Base-by-base conservation (phyloP, 2,888 invertebrate species). In the Scelioninae gen. 1 region DNA sequence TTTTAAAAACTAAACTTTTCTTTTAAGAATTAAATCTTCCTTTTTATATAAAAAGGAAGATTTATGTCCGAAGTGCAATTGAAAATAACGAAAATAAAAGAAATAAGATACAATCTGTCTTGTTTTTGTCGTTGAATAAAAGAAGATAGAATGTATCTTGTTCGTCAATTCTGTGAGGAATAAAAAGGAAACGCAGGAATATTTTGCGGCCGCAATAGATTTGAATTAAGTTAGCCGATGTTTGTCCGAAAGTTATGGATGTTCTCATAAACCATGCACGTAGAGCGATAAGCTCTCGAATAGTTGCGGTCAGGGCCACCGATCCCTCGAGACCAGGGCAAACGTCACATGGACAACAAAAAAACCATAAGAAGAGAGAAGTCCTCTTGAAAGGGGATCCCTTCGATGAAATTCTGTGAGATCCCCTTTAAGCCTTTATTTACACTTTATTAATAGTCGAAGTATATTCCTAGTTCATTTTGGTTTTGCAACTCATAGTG, bases 281-380 rank as follows among this genome's bases (percentile, higher is more conserved):
- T 69, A 62, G 31, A 55, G 45, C 38, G 63, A 63, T 69, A 62
- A 62, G 71, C 56, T 65, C 58, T 65, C 55, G 56, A 56, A 78
- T 71, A 32, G 56, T 71, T 78, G 56, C 63, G 78, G 78, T 78
- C 71, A 78, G 71, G 71, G 69, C 63, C 78, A 56, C 34, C 53
- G 65, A 68, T 78, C 78, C 51, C 69, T 31, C 0, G 69, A 56
- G 69, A 62, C 62, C 56, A 53, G 63, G 47, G 56, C 56, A 69
- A 77, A 63, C 55, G 63, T 69, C 78, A 56, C 78, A 63, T 71
- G 71, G 63, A 71, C 49, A 62, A 23, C 55, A 53, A 77, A 69
- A 77, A 77, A 56, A 47, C 45, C 43, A 63, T 32, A 56, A 63
- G 63, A 55, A 63, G 56, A 45, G 13, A 69, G 38, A 47, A 69